Percentiles rank a stretch among this genome's conserved stretches.
Evolutionary conservation across 2,797 vertebrate genomes (phyloP).

Genomic region (Centroberyx gerrardi): DNA sequence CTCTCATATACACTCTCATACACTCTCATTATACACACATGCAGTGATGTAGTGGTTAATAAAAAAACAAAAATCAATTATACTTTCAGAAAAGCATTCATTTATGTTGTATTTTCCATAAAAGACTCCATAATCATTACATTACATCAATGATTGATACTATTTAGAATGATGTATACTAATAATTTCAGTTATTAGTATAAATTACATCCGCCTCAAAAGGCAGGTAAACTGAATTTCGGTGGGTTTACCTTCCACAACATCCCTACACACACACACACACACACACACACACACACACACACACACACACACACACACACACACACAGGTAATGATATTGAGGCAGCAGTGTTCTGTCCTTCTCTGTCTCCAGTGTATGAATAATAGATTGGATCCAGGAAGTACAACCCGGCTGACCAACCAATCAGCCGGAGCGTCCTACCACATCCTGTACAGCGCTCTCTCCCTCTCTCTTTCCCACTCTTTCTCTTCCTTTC

Average conservation of each 20-base stretch:
- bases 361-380: conserved; percentile 55
- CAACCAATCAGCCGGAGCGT: conserved; percentile 54
- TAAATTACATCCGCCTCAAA: too few relatives aligned
- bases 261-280: conserved; percentile 1
- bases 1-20: too few relatives aligned
- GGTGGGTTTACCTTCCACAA: background rate
- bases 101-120: too few relatives aligned
- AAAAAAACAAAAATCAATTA: too few relatives aligned
- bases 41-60: too few relatives aligned
- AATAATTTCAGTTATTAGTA: too few relatives aligned
- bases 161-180: too few relatives aligned
- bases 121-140: too few relatives aligned
- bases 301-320: conserved; percentile 10
- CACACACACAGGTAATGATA: conserved; percentile 28
- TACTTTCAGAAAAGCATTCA: too few relatives aligned
- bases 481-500: background rate
- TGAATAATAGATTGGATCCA: conserved; percentile 88
- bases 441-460: conserved; percentile 54
- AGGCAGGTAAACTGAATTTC: background rate
- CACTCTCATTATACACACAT: too few relatives aligned
- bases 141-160: too few relatives aligned
- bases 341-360: conserved; percentile 63
- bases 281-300: conserved; percentile 6
- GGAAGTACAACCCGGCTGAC: conserved; percentile 80
- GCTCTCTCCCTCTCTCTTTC: background rate